A percentile compares a stretch with the other conserved stretches of the same genome.
Conservation (phyloP, 2,888 invertebrate species). For the Tetranychus piercei region DNA sequence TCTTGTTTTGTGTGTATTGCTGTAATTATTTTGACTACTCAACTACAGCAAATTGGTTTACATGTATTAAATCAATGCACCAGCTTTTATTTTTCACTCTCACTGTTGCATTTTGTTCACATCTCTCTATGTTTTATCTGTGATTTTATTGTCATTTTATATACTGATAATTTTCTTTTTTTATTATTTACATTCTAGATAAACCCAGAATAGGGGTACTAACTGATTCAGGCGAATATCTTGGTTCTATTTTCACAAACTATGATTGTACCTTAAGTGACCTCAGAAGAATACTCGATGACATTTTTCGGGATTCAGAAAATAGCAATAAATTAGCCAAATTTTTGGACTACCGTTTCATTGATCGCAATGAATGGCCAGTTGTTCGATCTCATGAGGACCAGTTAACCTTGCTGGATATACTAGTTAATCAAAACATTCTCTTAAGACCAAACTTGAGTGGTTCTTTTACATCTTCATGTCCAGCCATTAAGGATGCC, state of each 20-base stretch:
- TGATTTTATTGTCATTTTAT: not conserved
- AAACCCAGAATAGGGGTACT: slow-evolving; percentile 16
- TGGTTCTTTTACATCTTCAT: slow-evolving; percentile 5
- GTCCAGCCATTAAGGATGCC: not conserved
- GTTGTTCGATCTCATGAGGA: slow-evolving; percentile 30
- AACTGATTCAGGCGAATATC: slow-evolving; percentile 7
- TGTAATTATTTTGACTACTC: too few species aligned
- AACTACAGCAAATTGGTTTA: not conserved
- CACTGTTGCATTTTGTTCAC: not conserved
- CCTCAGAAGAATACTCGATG: slow-evolving; percentile 6
- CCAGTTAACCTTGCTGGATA: slow-evolving; percentile 29
- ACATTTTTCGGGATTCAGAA: slow-evolving; percentile 1
- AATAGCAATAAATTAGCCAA: not conserved
- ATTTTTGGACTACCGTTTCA: slow-evolving; percentile 13
- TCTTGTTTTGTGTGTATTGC: not conserved
- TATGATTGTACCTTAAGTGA: slow-evolving; percentile 7
- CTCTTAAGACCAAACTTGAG: slow-evolving; percentile 17
- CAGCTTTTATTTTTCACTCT: not conserved
- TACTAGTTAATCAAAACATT: slow-evolving; percentile 26
- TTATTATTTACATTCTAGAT: not conserved
- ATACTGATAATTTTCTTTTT: not conserved
- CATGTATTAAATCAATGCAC: not conserved
- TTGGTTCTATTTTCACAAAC: slow-evolving; percentile 15
- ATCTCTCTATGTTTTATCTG: not conserved
- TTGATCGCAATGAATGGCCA: slow-evolving; percentile 32